These are phyloP conservation scores for Batillaria attramentaria DNA, from an alignment of 1,140 invertebrate species.

Conservation along the genomic window DNA sequence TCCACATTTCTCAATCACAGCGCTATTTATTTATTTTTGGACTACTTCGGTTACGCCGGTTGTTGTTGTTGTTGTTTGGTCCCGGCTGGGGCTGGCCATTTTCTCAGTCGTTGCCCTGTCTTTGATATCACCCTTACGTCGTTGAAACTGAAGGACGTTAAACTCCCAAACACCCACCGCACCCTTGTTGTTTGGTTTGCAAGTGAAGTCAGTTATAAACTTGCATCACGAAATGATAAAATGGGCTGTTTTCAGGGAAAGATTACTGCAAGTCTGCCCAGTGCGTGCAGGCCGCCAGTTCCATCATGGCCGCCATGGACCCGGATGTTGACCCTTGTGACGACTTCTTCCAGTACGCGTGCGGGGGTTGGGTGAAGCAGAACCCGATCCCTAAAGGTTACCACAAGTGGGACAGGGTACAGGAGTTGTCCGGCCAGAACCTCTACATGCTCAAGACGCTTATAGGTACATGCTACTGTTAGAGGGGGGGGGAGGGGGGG, in stretches of 20 bases:
- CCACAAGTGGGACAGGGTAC: slow-evolving; percentile 62
- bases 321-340: slow-evolving; percentile 73
- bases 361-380: slow-evolving; percentile 74
- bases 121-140: too few species aligned
- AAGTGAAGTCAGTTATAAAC: not conserved
- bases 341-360: slow-evolving; percentile 77
- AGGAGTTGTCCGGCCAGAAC: slow-evolving; percentile 64
- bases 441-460: slow-evolving; percentile 60
- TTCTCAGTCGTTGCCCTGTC: too few species aligned
- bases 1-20: too few species aligned
- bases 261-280: slow-evolving; percentile 57
- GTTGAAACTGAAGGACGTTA: too few species aligned
- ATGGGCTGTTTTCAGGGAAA: slow-evolving; percentile 42
- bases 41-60: too few species aligned
- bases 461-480: slow-evolving; percentile 48
- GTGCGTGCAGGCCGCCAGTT: slow-evolving; percentile 63
- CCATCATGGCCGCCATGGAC: slow-evolving; percentile 74
- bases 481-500: slow-evolving; percentile 42
- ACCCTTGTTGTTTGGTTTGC: not conserved
- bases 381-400: slow-evolving; percentile 67
- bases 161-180: too few species aligned
- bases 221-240: not conserved
- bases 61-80: too few species aligned
- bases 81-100: too few species aligned
- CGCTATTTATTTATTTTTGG: too few species aligned